A percentile compares a stretch with the other conserved stretches of the same genome.
Conservation (phyloP, 2,797 vertebrate genomes). For the Dicrostonyx torquatus region DNA sequence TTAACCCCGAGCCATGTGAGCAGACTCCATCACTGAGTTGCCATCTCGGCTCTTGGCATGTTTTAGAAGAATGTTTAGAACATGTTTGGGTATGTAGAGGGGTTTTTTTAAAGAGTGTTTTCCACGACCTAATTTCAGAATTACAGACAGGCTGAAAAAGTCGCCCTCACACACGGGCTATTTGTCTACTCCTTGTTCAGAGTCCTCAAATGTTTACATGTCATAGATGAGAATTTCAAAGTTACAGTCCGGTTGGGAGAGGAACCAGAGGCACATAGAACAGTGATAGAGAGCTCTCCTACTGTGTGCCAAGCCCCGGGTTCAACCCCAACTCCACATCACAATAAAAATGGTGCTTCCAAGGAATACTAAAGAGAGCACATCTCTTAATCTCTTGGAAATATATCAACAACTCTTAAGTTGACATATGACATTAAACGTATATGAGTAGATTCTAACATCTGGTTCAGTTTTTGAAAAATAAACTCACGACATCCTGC, state of each 20-base stretch:
- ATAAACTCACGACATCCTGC: constrained; percentile 10
- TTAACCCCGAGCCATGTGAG: neutral
- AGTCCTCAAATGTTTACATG: neutral
- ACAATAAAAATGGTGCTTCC: neutral
- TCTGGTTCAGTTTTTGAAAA: constrained; percentile 49
- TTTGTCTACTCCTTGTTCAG: neutral
- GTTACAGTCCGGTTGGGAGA: neutral
- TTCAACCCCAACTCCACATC: neutral
- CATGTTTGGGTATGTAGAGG: neutral
- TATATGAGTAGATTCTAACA: constrained; percentile 39
- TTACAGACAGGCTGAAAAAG: constrained; percentile 8
- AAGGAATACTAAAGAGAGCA: constrained; percentile 9
- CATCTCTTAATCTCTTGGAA: constrained; percentile 30
- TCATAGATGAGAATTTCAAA: neutral
- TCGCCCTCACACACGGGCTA: neutral
- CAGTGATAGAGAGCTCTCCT: neutral
- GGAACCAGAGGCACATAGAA: neutral
- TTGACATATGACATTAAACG: neutral
- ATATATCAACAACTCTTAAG: constrained; percentile 20
- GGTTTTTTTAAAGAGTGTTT: neutral
- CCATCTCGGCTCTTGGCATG: neutral
- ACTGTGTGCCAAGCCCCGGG: neutral
- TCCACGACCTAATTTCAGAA: constrained; percentile 31
- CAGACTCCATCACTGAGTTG: neutral
- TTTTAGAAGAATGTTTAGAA: neutral